A percentile compares a stretch with the other conserved stretches of the same genome.
Conservation (phyloP, 1,140 invertebrate genomes). For the Augochlora pura region DNA sequence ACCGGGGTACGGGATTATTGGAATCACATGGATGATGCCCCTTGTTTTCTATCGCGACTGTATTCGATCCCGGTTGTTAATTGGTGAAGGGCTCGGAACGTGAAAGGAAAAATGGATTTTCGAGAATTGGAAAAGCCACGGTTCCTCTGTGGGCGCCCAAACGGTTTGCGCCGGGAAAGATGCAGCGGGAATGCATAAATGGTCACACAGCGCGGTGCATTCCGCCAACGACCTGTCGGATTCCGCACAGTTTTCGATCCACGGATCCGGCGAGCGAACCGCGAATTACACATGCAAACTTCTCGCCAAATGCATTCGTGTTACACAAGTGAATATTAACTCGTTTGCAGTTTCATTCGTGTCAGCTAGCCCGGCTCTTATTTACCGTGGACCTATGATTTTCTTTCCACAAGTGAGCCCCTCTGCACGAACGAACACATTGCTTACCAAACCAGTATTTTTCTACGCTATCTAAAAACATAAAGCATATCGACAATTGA, state of each 20-base stretch:
- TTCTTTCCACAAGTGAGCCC: neutral
- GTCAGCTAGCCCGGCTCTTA: neutral
- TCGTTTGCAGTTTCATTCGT: neutral
- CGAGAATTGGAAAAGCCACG: neutral
- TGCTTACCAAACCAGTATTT: too few relatives aligned
- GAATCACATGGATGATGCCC: neutral
- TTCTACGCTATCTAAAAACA: too few relatives aligned
- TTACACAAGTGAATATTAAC: conserved; percentile 26
- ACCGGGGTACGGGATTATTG: neutral
- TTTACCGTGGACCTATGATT: neutral
- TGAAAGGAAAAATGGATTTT: neutral
- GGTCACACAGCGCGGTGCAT: neutral
- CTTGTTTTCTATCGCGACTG: neutral
- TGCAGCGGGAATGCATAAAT: neutral
- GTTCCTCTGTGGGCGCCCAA: too few relatives aligned
- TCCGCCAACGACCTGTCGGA: neutral
- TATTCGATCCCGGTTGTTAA: neutral
- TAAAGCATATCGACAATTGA: too few relatives aligned
- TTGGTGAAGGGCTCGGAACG: neutral
- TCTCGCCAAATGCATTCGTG: neutral
- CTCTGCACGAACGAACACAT: too few relatives aligned
- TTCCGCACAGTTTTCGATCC: neutral
- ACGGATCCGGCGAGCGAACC: neutral
- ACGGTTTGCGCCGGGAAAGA: neutral
- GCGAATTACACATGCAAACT: conserved; percentile 4